These are phyloP conservation scores for Pachypanchax playfairii DNA, from an alignment of 2,113 vertebrate species.

Conservation along the genomic window DNA sequence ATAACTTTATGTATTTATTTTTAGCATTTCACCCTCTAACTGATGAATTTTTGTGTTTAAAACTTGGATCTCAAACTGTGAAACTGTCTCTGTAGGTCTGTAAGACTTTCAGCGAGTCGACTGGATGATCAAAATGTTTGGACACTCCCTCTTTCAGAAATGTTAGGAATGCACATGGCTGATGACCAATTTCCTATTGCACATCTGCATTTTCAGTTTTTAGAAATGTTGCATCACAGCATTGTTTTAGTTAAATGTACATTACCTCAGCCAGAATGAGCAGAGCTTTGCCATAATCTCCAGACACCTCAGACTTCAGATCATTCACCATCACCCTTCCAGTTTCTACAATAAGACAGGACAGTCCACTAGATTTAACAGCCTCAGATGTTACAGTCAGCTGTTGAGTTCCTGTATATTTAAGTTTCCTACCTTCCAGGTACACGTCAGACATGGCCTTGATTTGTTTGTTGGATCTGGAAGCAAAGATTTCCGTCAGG, in stretches of 20 bases:
- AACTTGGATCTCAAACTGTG: no score
- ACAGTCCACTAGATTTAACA: neutral
- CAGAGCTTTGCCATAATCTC: constrained; percentile 84
- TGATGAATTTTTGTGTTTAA: no score
- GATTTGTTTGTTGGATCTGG: constrained; percentile 84
- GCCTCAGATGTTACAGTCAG: neutral
- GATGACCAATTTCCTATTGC: neutral
- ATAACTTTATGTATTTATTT: no score
- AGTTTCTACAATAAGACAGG: constrained; percentile 71
- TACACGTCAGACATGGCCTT: constrained; percentile 83
- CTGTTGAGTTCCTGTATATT: no score
- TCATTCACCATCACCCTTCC: constrained; percentile 78
- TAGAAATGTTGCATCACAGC: neutral
- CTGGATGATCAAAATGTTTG: neutral
- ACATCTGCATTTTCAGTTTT: neutral
- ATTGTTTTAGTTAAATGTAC: constrained; percentile 26
- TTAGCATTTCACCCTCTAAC: no score
- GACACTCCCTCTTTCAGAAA: neutral
- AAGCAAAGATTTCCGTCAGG: constrained; percentile 87
- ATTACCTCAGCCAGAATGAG: constrained; percentile 85
- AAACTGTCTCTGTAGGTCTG: no score
- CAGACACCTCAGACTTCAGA: constrained; percentile 84
- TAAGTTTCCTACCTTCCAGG: constrained; percentile 75
- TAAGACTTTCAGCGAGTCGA: no score
- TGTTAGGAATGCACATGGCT: neutral